Base-by-base conservation (phyloP, 2,888 invertebrate species). In the Scelioninae gen. 2 region DNA sequence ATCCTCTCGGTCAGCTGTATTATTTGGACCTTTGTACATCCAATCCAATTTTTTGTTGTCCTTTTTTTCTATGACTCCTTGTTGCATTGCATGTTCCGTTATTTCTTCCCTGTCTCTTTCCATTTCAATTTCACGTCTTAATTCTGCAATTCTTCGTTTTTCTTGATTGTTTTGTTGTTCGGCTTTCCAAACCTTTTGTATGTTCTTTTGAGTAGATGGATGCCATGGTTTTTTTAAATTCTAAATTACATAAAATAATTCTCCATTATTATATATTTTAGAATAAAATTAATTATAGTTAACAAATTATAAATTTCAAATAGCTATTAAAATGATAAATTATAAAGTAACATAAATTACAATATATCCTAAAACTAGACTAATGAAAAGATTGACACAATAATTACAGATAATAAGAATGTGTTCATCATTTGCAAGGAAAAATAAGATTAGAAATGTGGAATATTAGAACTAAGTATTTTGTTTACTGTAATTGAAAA, bases 221-320 rank as follows among this genome's bases (percentile, higher is more conserved):
- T 93, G 93, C 93, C 93, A 93, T 87, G 93, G 92, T 81, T 93
- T 93, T 76, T 93, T 93, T 1, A 92, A 88, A 85, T 93, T 93
- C 93, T 93, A 13, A 11, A 52, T 35, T 37, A 35, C 16, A 2
- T 11, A 16, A 28, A 45, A 45, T n/a, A 45, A 7, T 22, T 15
- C 19, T 22, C n/a, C 2, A 45, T 22, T 22, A 22, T 22, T 45
- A 45, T 5, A 22, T 22, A 22, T 15, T 15, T 48, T 15, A 15
- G 6, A 37, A 53, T 18, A 4, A 22, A 33, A 50, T 50, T 50
- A 15, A 6, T 9, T 33, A 22, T 48, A 15, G 2, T 13, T n/a
- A n/a, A n/a, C n/a, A n/a, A 48, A 13, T 28, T 13, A 22, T 28
- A 46, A 22, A 22, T 25, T 39, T 41, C n/a, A 28, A 22, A 22